Conservation (phyloP, 2,888 invertebrate species). For the Anthophora plumipes region DNA sequence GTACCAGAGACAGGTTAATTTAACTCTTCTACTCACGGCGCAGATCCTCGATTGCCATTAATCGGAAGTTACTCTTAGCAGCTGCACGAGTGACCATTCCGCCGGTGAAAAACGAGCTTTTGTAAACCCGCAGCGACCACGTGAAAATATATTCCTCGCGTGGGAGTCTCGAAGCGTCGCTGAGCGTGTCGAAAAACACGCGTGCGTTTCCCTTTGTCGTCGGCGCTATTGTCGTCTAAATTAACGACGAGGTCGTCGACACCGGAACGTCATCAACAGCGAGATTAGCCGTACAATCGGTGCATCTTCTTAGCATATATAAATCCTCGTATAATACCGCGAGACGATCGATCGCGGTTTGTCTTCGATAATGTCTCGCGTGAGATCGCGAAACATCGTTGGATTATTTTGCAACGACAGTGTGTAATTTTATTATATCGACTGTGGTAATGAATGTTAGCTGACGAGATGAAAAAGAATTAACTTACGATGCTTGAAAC, state of each 20-base stretch:
- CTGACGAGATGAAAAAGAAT: background rate
- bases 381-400: background rate
- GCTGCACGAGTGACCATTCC: slow-evolving; percentile 20
- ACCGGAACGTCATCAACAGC: slow-evolving; percentile 41
- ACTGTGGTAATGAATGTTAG: no score
- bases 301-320: background rate
- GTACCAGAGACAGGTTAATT: slow-evolving; percentile 10
- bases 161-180: slow-evolving; percentile 30
- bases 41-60: slow-evolving; percentile 6
- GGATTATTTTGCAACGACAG: background rate
- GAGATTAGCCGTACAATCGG: slow-evolving; percentile 7
- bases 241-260: slow-evolving; percentile 56
- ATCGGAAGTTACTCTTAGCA: slow-evolving; percentile 49
- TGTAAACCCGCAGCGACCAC: no score
- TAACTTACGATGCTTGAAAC: background rate
- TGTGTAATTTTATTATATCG: background rate
- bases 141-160: slow-evolving; percentile 33
- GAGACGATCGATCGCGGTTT: background rate
- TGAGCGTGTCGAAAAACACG: slow-evolving; percentile 10
- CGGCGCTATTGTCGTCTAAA: slow-evolving; percentile 28
- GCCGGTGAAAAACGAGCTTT: slow-evolving; percentile 1
- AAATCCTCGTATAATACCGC: background rate
- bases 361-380: background rate
- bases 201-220: slow-evolving; percentile 38
- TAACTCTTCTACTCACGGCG: slow-evolving; percentile 20